Conservation (phyloP, 2,888 invertebrate species). For the Cheilosia vernalis region DNA sequence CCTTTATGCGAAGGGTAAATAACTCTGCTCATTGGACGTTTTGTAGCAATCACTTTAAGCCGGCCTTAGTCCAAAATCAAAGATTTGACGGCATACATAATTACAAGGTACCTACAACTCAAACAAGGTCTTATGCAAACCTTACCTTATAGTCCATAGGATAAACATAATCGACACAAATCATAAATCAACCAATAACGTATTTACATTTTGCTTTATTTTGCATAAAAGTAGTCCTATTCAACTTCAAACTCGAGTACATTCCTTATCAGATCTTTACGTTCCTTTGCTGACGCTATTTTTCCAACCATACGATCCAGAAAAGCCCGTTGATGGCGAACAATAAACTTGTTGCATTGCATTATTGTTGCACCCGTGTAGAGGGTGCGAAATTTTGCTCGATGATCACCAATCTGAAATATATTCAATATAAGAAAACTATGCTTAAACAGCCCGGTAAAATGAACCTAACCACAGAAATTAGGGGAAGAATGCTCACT, state of each 20-base stretch:
- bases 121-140: no score
- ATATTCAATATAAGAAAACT: neutral
- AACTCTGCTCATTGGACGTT: neutral
- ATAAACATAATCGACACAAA: no score
- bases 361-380: constrained; percentile 91
- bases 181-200: no score
- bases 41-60: neutral
- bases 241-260: constrained; percentile 81
- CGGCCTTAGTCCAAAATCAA: no score
- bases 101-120: no score
- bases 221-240: constrained; percentile 48
- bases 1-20: neutral
- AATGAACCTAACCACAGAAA: constrained; percentile 84
- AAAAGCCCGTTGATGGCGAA: constrained; percentile 87
- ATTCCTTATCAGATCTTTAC: constrained; percentile 84
- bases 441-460: neutral
- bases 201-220: constrained; percentile 5
- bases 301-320: constrained; percentile 87
- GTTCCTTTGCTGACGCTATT: constrained; percentile 87
- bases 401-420: constrained; percentile 85
- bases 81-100: no score
- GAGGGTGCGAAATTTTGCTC: constrained; percentile 87
- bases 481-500: constrained; percentile 87
- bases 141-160: no score
- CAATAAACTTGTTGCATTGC: constrained; percentile 90